Evolutionary conservation across 2,797 vertebrate genomes (phyloP).

Genomic region (Sebastolobus altivelis): DNA sequence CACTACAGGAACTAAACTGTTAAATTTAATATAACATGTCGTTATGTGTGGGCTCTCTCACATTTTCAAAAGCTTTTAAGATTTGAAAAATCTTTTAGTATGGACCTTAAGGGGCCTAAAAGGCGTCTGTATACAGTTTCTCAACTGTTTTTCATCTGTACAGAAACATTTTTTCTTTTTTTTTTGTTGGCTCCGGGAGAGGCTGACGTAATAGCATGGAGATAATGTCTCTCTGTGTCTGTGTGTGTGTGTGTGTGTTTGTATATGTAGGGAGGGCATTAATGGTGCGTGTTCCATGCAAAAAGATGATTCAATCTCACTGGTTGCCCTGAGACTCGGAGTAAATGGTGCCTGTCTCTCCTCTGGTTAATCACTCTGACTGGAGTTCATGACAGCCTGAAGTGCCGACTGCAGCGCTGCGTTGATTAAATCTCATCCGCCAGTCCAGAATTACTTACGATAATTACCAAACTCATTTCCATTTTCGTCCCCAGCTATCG

Average conservation of each 20-base stretch:
- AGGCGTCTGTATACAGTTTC: too few species aligned
- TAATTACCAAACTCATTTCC: constrained; percentile 50
- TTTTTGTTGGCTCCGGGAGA: background rate
- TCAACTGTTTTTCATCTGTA: background rate
- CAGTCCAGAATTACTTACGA: constrained; percentile 52
- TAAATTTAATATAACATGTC: too few species aligned
- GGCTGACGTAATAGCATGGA: background rate
- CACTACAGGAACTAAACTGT: too few species aligned
- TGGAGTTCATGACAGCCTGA: constrained; percentile 47
- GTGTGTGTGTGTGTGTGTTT: constrained; percentile 4
- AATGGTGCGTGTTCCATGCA: constrained; percentile 17
- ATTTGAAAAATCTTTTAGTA: too few species aligned
- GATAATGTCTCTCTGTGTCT: background rate
- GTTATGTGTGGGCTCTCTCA: too few species aligned
- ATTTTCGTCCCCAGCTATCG: constrained; percentile 29
- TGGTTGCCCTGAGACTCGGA: constrained; percentile 25
- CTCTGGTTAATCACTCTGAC: constrained; percentile 40
- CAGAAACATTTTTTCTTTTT: background rate
- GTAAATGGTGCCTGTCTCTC: constrained; percentile 38
- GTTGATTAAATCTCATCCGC: constrained; percentile 46
- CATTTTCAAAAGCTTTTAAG: too few species aligned
- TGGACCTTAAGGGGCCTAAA: too few species aligned
- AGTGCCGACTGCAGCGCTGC: constrained; percentile 24
- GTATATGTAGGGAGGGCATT: background rate
- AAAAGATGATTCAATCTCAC: constrained; percentile 34